Percentiles rank a stretch among this genome's conserved stretches.
These are phyloP conservation scores for Cyprinodon brontotheroides DNA, from an alignment of 2,113 vertebrate species.

Conservation along the genomic window DNA sequence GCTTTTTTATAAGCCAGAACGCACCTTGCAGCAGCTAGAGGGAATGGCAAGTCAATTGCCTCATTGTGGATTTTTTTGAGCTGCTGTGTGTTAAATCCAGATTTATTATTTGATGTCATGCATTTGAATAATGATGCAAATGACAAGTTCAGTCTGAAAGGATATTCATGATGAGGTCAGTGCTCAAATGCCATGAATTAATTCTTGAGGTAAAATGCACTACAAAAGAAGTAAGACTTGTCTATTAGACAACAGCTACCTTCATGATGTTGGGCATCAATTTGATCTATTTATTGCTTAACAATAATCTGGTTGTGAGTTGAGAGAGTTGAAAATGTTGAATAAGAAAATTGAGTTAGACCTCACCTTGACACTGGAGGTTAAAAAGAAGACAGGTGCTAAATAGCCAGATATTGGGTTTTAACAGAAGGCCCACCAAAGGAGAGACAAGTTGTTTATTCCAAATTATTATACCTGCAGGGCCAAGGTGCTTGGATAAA, in stretches of 20 bases:
- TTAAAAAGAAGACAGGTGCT: background rate
- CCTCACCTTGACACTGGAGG: background rate
- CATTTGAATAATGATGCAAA: constrained; percentile 59
- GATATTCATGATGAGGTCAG: constrained; percentile 32
- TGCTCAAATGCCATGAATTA: constrained; percentile 31
- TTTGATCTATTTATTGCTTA: background rate
- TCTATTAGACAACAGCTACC: constrained; percentile 36
- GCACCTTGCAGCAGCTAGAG: constrained; percentile 11
- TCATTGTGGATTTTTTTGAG: constrained; percentile 45
- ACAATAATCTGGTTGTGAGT: background rate
- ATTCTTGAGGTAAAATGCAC: constrained; percentile 31
- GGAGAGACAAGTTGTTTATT: background rate
- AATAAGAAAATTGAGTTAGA: background rate
- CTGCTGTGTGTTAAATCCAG: constrained; percentile 50
- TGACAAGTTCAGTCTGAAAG: constrained; percentile 47
- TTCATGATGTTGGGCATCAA: constrained; percentile 9
- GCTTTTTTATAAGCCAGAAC: constrained; percentile 17
- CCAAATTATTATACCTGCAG: background rate
- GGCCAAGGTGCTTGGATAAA: background rate
- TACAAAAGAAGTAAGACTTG: constrained; percentile 27
- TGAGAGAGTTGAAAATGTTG: background rate
- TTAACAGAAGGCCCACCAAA: background rate
- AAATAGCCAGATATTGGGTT: background rate
- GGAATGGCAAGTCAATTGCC: constrained; percentile 12
- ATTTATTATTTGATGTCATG: constrained; percentile 56